Evolutionary conservation across 2,797 vertebrate genomes (phyloP).

Genomic region (Propithecus deckenii): DNA sequence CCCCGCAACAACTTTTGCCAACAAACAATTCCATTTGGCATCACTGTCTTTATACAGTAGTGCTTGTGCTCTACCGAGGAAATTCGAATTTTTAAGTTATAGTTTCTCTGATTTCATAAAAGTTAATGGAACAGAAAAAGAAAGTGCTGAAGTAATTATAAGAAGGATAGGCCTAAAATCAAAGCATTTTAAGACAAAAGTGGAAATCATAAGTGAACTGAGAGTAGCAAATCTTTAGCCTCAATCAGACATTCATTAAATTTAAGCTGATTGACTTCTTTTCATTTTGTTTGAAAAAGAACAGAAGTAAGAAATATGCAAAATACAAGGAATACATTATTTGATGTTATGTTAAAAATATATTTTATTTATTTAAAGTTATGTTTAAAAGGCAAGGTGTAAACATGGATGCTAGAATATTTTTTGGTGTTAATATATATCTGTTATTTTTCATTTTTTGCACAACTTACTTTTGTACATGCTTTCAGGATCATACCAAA

Average conservation of each 20-base stretch:
- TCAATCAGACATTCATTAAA: not conserved
- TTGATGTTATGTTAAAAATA: not conserved
- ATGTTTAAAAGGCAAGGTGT: not conserved
- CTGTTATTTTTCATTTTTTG: not conserved
- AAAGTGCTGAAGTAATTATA: not conserved
- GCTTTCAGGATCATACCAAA: not conserved
- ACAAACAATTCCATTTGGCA: not conserved
- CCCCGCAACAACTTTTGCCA: not conserved
- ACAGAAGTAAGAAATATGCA: not conserved
- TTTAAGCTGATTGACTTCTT: not conserved
- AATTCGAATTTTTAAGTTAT: not conserved
- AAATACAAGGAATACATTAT: not conserved
- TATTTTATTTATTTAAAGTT: not conserved
- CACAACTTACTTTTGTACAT: not conserved
- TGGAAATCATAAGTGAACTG: not conserved
- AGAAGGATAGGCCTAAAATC: not conserved
- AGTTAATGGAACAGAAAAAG: not conserved
- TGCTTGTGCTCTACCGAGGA: not conserved
- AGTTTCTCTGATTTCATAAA: constrained; percentile 15
- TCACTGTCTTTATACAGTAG: not conserved
- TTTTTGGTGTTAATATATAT: not conserved
- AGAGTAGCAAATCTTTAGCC: not conserved
- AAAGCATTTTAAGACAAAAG: constrained; percentile 2
- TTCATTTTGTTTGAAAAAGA: not conserved
- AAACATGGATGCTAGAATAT: not conserved